A percentile compares a stretch with the other conserved stretches of the same genome.
These are phyloP conservation scores for Campylomormyrus tamandua DNA, from an alignment of 2,113 vertebrate species.

Conservation along the genomic window DNA sequence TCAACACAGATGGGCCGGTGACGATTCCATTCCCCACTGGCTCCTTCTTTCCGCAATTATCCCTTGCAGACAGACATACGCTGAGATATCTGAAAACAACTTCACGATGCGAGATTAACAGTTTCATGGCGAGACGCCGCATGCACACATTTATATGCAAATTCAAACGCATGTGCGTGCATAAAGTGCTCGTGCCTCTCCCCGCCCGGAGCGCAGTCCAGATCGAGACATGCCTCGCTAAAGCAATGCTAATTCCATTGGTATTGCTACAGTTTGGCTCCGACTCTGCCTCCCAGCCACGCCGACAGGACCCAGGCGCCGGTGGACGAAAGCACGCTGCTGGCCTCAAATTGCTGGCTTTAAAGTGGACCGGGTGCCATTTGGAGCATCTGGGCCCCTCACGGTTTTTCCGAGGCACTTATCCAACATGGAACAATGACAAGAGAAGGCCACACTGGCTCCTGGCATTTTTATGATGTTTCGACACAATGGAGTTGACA, in stretches of 20 bases:
- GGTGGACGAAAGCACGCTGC: background rate
- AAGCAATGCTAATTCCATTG: background rate
- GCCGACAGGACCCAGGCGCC: background rate
- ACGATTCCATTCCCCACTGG: background rate
- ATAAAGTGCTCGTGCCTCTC: background rate
- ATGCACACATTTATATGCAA: background rate
- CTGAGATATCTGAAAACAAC: background rate
- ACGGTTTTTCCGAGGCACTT: background rate
- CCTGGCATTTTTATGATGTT: background rate
- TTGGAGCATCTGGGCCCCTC: background rate
- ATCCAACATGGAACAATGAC: constrained; percentile 10
- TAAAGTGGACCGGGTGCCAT: background rate
- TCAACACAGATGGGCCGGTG: background rate
- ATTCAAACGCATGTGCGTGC: background rate
- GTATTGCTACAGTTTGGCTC: background rate
- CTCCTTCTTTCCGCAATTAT: background rate
- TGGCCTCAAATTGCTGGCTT: background rate
- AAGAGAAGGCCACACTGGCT: background rate
- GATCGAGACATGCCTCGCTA: background rate
- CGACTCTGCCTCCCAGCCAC: background rate
- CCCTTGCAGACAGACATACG: background rate
- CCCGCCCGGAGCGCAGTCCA: background rate
- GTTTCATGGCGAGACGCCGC: background rate
- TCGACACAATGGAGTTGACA: background rate
- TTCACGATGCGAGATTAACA: background rate